Percentiles rank a stretch among this genome's conserved stretches.
Conservation (phyloP, 2,113 vertebrate species). For the Erythrocercus mccallii region DNA sequence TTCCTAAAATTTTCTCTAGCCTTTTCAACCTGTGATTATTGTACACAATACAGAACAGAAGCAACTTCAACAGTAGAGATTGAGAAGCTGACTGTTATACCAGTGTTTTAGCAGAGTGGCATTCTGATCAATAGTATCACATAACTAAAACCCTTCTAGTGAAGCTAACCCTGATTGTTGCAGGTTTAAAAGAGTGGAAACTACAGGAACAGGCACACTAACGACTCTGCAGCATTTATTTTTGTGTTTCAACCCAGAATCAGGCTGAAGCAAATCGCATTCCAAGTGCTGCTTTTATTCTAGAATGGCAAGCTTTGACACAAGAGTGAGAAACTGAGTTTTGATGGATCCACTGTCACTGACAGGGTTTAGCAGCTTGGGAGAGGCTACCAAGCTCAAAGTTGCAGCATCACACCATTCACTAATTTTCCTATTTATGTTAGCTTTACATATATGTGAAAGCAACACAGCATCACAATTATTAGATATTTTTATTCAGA, state of each 20-base stretch:
- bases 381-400: neutral
- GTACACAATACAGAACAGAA: neutral
- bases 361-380: neutral
- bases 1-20: neutral
- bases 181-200: neutral
- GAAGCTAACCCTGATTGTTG: neutral
- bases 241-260: neutral
- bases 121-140: neutral
- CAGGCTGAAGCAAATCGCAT: neutral
- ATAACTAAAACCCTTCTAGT: neutral
- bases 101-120: neutral
- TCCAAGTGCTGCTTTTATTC: neutral
- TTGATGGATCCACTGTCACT: neutral
- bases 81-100: neutral
- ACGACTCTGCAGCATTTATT: fast-evolving
- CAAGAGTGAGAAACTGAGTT: neutral
- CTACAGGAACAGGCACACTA: neutral
- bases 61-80: neutral
- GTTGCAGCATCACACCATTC: neutral
- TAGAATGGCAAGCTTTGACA: neutral
- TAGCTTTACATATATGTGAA: neutral
- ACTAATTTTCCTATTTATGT: neutral
- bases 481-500: neutral
- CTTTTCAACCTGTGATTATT: neutral
- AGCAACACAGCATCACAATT: neutral